Conservation (phyloP, 2,888 invertebrate species). For the Agrotis clavis region DNA sequence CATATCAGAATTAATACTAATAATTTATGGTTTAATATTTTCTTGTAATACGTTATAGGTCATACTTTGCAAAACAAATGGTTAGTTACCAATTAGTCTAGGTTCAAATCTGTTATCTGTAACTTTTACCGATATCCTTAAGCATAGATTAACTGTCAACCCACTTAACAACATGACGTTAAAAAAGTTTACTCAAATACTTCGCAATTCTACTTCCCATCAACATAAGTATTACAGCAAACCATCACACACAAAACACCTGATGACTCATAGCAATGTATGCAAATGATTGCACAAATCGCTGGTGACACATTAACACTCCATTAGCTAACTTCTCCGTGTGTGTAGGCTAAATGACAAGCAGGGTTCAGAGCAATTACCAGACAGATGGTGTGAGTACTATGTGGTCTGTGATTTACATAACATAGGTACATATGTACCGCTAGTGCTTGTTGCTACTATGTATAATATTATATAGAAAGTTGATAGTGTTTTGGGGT, state of each 20-base stretch:
- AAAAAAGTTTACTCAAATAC: not conserved
- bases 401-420: constrained; percentile 44
- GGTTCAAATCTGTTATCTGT: not conserved
- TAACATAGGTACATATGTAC: constrained; percentile 17
- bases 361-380: constrained; percentile 51
- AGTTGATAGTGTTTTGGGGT: constrained; percentile 13
- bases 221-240: not conserved
- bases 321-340: constrained; percentile 41
- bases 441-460: constrained; percentile 25
- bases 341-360: constrained; percentile 56
- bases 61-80: too few species aligned
- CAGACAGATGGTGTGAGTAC: constrained; percentile 48
- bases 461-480: constrained; percentile 30
- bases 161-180: too few species aligned
- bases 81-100: too few species aligned
- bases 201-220: not conserved
- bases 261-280: too few species aligned
- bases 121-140: too few species aligned
- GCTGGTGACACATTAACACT: constrained; percentile 32
- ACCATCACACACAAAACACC: not conserved
- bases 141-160: not conserved
- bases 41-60: not conserved
- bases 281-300: constrained; percentile 13
- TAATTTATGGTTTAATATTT: not conserved
- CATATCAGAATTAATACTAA: too few species aligned